A percentile compares a stretch with the other conserved stretches of the same genome.
Conservation (phyloP, 2,797 vertebrate genomes). For the Heliangelus exortis region DNA sequence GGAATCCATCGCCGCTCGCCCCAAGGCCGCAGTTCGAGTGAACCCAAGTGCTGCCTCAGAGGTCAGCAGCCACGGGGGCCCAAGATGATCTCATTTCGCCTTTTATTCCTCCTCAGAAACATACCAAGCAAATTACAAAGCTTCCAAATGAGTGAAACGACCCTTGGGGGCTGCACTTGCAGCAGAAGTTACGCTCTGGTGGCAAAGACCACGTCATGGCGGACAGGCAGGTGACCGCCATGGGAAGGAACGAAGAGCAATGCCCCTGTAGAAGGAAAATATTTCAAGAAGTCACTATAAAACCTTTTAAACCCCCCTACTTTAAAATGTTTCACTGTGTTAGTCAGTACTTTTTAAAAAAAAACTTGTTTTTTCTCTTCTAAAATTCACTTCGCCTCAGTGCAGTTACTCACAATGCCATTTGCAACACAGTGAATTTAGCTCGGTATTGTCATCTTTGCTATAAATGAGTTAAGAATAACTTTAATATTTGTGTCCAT, state of each 20-base stretch:
- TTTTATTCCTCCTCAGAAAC: background rate
- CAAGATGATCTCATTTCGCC: background rate
- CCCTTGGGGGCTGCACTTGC: rapidly evolving
- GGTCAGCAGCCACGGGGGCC: rapidly evolving
- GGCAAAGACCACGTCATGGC: background rate
- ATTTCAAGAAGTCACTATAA: background rate
- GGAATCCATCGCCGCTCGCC: too few relatives aligned
- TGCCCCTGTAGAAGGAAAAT: rapidly evolving
- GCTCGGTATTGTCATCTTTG: background rate
- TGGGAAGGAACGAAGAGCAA: rapidly evolving
- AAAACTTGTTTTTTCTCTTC: background rate
- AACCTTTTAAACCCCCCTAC: background rate
- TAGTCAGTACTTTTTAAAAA: background rate
- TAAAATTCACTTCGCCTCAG: background rate
- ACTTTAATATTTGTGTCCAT: background rate
- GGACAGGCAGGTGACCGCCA: rapidly evolving
- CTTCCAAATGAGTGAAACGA: background rate
- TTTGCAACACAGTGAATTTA: background rate
- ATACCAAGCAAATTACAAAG: background rate
- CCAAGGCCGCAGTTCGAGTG: rapidly evolving
- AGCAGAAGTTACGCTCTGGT: background rate
- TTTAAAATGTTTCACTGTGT: background rate
- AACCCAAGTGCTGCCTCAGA: background rate
- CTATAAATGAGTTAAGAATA: constrained; percentile 34
- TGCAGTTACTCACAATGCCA: background rate